Percentiles rank a stretch among this genome's conserved stretches.
Evolutionary conservation across 2,797 vertebrate genomes (phyloP).

Genomic region (Oryzias dopingdopingensis): DNA sequence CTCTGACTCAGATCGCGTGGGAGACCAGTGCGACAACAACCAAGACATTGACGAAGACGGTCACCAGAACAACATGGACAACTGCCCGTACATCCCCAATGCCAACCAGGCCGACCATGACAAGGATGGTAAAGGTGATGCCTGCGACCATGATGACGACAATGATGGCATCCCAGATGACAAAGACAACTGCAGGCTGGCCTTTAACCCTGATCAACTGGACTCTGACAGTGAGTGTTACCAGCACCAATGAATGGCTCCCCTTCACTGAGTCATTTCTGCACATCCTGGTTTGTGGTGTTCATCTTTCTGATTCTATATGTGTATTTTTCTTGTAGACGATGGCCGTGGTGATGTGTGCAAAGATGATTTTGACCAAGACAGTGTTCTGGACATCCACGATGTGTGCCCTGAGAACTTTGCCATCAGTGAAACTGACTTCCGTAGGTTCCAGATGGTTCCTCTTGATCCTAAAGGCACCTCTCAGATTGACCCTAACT

Average conservation of each 20-base stretch:
- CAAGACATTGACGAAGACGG: slow-evolving; percentile 98
- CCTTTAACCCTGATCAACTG: slow-evolving; percentile 90
- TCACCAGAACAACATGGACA: slow-evolving; percentile 99
- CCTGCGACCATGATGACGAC: slow-evolving; percentile 97
- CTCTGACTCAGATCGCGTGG: slow-evolving; percentile 92
- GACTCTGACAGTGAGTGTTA: slow-evolving; percentile 89
- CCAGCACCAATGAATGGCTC: neutral
- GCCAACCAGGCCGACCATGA: slow-evolving; percentile 98
- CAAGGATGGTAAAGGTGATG: slow-evolving; percentile 97
- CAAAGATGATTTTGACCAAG: slow-evolving; percentile 96
- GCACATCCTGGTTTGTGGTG: neutral
- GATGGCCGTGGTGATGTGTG: slow-evolving; percentile 95
- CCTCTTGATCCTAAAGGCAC: slow-evolving; percentile 97
- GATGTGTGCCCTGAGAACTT: slow-evolving; percentile 97
- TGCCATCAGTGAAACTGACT: slow-evolving; percentile 96
- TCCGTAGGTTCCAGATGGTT: slow-evolving; percentile 99
- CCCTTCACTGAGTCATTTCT: neutral
- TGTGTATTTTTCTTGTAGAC: slow-evolving; percentile 68
- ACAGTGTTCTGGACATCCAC: slow-evolving; percentile 88
- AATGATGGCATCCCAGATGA: slow-evolving; percentile 96
- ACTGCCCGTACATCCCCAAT: slow-evolving; percentile 97
- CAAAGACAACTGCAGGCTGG: slow-evolving; percentile 94
- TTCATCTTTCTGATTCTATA: slow-evolving; percentile 1
- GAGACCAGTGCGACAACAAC: slow-evolving; percentile 96
- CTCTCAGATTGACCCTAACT: slow-evolving; percentile 98